Base-by-base conservation (phyloP, 2,113 vertebrate genomes). In the Grammomys surdaster region DNA sequence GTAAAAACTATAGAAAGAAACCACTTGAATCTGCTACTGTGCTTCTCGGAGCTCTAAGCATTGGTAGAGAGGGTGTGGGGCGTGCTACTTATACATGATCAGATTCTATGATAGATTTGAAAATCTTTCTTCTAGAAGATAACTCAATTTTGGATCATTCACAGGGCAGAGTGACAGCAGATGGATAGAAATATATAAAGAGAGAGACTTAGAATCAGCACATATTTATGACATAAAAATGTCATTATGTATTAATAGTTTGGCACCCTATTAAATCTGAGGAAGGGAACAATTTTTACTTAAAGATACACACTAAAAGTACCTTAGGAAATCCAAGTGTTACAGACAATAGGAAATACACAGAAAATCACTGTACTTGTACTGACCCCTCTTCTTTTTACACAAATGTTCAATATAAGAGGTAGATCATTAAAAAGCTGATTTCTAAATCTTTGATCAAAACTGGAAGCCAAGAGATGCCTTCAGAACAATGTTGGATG, bases 1-100 rank as follows among this genome's bases (percentile, higher is more conserved):
- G 70, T 77, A 82, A 94, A 94, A 96, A 88, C 13, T 54, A 65
- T 85, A 78, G 69, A 93, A 95, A 93, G 81, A 72, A 93, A 58
- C n/a, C 31, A n/a, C 54, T 51, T 80, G 82, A 95, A 91, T 87
- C 33, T 86, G 20, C 88, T 46, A 91, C 70, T n/a, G 73, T 78
- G 26, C 51, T 89, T 92, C 31, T 95, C 60, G 63, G 13, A 87
- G 56, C 7, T 56, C 20, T 24, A 77, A 12, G 54, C 54, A 10
- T 89, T 43, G 28, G 72, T 65, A 85, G 87, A 97, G 84, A 88
- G 28, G 60, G 43, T 33, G 16, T 1, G 24, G 33, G 82, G 77
- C 43, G 7, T 78, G 81, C 89, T 84, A 77, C 60, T 56, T 80
- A 13, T 82, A 54, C 72, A 91, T 89, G 69, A 91, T 26, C 40